Base-by-base conservation (phyloP, 2,888 invertebrate genomes). In the Meiosimyza platycephala region DNA sequence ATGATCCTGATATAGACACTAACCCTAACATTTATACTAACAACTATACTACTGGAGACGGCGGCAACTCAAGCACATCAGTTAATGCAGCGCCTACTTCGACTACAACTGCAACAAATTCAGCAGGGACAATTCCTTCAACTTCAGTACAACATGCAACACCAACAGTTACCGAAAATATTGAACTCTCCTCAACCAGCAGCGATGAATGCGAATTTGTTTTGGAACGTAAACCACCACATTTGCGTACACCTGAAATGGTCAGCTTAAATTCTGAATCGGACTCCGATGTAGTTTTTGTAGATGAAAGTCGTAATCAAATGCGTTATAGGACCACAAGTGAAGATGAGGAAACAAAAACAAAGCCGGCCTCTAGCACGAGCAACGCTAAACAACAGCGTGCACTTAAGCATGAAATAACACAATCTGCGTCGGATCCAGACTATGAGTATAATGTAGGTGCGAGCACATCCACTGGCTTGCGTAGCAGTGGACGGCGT, bases 201-300 rank as follows among this genome's bases (percentile, higher is more conserved):
- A 85, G 84, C 9, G 87, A 86, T 73, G 87, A 86, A 57, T 87
- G 87, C 71, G 82, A 86, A 70, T 87, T 88, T 76, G 86, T 88
- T 6, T 75, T 86, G 50, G 87, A 86, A 74, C 85, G 83, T 13
- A 88, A 88, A 75, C 85, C 87, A 6, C 88, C 88, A 12, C 87
- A 88, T 74, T 76, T 87, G 71, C 83, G 88, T n/a, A 88, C 88
- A 1, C 87, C 87, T 0, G 88, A 87, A 76, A 76, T 84, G 80
- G 85, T 88, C 9, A 85, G 84, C 55, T 77, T 88, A 16, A 83
- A 85, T 75, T 87, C 87, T 1, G 84, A 85, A 28, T 81, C 81
- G 7, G 87, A 88, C 73, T 87, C 86, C 7, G 88, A 88, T 80
- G 87, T 87, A 9, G 85, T 88, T 0, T 87, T 86, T 77, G 83